A percentile compares a stretch with the other conserved stretches of the same genome.
These are phyloP conservation scores for Rotaria macrura DNA, from an alignment of 2,888 invertebrate genomes.

Conservation along the genomic window DNA sequence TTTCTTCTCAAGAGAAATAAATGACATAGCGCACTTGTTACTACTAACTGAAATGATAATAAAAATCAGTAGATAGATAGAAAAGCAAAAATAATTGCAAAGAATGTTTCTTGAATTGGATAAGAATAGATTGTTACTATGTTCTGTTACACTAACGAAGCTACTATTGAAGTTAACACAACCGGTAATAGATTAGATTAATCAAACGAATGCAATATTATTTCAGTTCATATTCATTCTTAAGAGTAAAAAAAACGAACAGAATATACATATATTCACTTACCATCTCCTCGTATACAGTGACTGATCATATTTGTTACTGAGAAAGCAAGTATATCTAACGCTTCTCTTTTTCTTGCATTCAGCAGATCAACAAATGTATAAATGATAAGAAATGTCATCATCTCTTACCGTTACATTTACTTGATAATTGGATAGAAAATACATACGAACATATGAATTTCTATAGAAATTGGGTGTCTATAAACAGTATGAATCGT, in stretches of 20 bases:
- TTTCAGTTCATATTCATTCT: no score
- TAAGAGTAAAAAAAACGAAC: no score
- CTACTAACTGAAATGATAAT: not conserved
- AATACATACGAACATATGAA: not conserved
- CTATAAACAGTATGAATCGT: not conserved
- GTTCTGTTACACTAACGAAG: no score
- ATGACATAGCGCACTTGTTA: not conserved
- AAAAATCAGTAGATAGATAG: not conserved
- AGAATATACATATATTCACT: no score
- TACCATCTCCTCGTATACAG: not conserved
- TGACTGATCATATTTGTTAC: not conserved
- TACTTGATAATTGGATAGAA: not conserved
- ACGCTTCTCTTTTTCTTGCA: not conserved
- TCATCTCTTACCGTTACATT: not conserved
- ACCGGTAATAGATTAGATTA: no score
- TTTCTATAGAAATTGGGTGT: not conserved
- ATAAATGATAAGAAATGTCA: not conserved
- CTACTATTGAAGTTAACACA: no score
- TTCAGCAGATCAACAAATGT: not conserved
- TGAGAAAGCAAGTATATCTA: not conserved
- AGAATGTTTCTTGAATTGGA: no score
- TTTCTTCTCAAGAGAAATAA: not conserved
- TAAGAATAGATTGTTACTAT: no score
- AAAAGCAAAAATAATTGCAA: no score
- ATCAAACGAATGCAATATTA: no score